Conservation (phyloP, 2,113 vertebrate genomes). For the Papio anubis region DNA sequence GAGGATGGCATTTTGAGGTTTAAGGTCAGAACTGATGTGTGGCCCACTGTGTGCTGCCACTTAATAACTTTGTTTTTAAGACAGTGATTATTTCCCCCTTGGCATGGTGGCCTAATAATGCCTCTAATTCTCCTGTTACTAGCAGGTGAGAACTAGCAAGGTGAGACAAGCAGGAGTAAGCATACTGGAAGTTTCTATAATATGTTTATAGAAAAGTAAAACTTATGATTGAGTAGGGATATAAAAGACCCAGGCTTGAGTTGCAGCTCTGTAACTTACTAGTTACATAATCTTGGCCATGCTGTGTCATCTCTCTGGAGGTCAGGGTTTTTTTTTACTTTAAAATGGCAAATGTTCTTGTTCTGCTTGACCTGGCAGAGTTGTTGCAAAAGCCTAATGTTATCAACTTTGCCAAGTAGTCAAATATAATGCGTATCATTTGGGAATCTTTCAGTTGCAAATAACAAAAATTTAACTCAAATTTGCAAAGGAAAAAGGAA, state of each 20-base stretch:
- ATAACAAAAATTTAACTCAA: background rate
- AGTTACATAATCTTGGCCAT: background rate
- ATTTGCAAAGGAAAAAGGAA: background rate
- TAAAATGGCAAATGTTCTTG: slow-evolving; percentile 22
- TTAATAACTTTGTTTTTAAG: slow-evolving; percentile 18
- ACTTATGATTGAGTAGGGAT: background rate
- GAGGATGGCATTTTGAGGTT: background rate
- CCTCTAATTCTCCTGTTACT: background rate
- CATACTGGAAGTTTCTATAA: background rate
- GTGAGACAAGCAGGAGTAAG: background rate
- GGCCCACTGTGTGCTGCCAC: background rate
- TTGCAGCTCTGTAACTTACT: background rate
- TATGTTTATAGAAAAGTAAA: slow-evolving; percentile 6
- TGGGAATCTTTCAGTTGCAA: slow-evolving; percentile 8
- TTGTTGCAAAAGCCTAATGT: background rate
- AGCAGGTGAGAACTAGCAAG: background rate
- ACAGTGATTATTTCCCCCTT: background rate
- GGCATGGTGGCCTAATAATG: background rate
- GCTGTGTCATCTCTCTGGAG: background rate
- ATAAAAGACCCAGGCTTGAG: background rate
- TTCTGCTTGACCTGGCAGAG: slow-evolving; percentile 21
- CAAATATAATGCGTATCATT: background rate
- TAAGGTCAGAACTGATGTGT: background rate
- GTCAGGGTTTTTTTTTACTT: slow-evolving; percentile 23
- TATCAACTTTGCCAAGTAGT: background rate